Percentiles rank a stretch among this genome's conserved stretches.
Conservation (phyloP, 2,797 vertebrate genomes). For the Lacerta bilineata region DNA sequence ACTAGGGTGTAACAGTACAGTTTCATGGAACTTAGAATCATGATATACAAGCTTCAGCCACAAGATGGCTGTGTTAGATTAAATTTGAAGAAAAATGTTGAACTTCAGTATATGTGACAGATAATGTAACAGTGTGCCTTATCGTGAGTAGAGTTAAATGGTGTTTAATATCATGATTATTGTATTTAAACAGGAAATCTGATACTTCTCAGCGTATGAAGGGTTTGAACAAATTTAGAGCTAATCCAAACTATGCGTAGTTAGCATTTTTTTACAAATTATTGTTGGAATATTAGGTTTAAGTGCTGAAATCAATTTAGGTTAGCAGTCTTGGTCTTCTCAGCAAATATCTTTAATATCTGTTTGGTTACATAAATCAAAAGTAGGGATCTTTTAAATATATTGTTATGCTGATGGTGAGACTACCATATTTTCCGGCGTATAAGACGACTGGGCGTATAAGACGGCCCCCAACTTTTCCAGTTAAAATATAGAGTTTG, state of each 20-base stretch:
- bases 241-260: neutral
- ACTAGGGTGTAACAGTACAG: neutral
- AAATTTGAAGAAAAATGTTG: conserved; percentile 56
- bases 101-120: neutral
- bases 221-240: neutral
- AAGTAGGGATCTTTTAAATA: neutral
- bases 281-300: neutral
- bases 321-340: neutral
- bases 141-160: conserved; percentile 6
- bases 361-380: neutral
- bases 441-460: no score
- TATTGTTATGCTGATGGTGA: neutral
- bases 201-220: neutral
- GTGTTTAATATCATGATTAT: neutral
- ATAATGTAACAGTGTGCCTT: rapidly evolving
- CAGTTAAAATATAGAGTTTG: no score
- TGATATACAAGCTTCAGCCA: conserved; percentile 70
- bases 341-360: neutral
- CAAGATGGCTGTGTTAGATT: conserved; percentile 79
- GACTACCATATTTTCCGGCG: neutral
- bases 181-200: neutral
- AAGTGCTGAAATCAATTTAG: neutral
- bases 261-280: no score
- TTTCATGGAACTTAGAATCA: neutral
- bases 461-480: no score